Base-by-base conservation (phyloP, 2,113 vertebrate species). In the Albula glossodonta region DNA sequence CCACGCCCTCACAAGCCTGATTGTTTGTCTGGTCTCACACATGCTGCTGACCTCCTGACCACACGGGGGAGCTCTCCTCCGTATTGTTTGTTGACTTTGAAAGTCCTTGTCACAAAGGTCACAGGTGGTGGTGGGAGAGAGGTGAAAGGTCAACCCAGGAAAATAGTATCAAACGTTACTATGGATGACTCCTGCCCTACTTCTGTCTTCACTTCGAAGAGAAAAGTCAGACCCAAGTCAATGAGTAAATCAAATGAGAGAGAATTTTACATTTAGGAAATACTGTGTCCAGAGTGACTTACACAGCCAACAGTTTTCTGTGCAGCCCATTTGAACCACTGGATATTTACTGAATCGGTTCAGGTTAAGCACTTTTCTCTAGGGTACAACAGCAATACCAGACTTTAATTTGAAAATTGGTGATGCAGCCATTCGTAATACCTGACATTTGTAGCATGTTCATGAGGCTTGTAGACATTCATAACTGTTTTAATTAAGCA, bases 41-140 rank as follows among this genome's bases (percentile, higher is more conserved):
- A 41, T 91, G 19, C 91, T 96, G 70, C 90, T 96, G 90, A 93
- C 94, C 87, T 98, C 97, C 92, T 99, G 97, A 99, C 97, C 95
- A 88, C 87, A 89, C 83, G 74, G 85, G 84, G 86, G 88, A 0
- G 13, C 74, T 84, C 86, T 87, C 91, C 84, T 82, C 79, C 85
- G 3, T 11, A 49, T 1, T 49, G 50, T 51, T 19, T 63, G 56
- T 50, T 31, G 66, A 77, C 66, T 31, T 15, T 56, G 78, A 17
- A 80, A 51, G 12, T 3, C 11, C 49, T 9, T 7, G 41, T n/a
- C 77, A 17, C 3, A 31, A 10, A 48, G 15, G 22, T 5, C 50
- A 48, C 48, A 10, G 2, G 17, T 50, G 3, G 41, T 41, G 41
- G 49, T 49, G 78, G 50, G 50, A 50, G 25, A 79, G 78, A 79